Base-by-base conservation (phyloP, 2,113 vertebrate genomes). In the Otolemur garnettii region DNA sequence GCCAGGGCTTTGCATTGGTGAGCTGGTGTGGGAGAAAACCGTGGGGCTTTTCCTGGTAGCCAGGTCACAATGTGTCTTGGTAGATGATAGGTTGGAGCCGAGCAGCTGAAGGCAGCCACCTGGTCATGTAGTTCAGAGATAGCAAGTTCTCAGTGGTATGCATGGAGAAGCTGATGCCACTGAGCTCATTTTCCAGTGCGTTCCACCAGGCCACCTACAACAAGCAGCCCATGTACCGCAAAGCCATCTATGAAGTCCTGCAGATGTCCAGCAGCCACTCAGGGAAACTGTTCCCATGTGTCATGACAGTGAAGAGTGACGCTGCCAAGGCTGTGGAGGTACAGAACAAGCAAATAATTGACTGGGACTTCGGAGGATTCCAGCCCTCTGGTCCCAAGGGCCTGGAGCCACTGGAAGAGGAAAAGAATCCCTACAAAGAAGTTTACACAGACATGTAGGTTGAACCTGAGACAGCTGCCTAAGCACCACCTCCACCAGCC, bases 91-190 rank as follows among this genome's bases (percentile, higher is more conserved):
- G 99, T 50, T 98, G 99, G 83, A 99, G 99, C 98, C 98, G 99
- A 84, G 99, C 99, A 0, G 99, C 99, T 0, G 99, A 99, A 98
- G 99, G 99, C 93, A 99, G 99, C 90, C 98, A 99, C 98, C 99
- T 99, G 99, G 99, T 99, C 87, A 99, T 99, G 99, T 99, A 99
- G 99, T 99, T 99, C 9, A 99, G 99, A 53, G 99, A 99, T 26
- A 98, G 99, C 97, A 99, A 99, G 97, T 99, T 45, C 98, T 99
- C 99, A 2, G 99, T 99, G 99, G 99, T 99, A 91, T 99, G 99
- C 38, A 99, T 99, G 84, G 99, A 99, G 98, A 99, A 99, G 98
- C 98, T 99, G 80, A 97, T 99, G 98, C 99, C 99, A 3, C 99
- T 99, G 97, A 99, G 99, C 98, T 99, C 99, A 96, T 99, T 99